phyloP scores from a whole-genome alignment of 1,140 invertebrate genomes.

The Archivesica marissinica region DNA sequence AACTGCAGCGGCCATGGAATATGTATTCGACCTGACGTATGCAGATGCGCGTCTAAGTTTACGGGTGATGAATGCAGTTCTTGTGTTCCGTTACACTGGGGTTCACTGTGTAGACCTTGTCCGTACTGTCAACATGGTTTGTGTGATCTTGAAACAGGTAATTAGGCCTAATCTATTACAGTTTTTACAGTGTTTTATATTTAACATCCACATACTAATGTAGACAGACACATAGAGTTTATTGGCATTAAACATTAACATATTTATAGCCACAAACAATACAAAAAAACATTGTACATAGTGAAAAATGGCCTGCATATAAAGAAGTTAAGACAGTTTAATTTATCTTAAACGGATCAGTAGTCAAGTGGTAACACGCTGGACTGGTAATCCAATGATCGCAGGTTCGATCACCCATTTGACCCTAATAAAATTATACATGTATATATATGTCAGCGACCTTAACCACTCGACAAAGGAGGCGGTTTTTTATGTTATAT shows the following conservation, averaged over 20 bases:
- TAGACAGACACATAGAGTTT: too few species aligned
- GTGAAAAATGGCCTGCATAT: background rate
- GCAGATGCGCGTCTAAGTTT: constrained; percentile 58
- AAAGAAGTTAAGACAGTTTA: background rate
- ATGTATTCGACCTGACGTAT: constrained; percentile 64
- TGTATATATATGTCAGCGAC: background rate
- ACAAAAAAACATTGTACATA: background rate
- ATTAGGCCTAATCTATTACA: background rate
- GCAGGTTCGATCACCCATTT: background rate
- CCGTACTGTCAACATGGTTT: constrained; percentile 56
- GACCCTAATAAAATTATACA: background rate
- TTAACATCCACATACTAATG: too few species aligned
- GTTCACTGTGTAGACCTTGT: constrained; percentile 60
- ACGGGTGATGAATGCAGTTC: constrained; percentile 56
- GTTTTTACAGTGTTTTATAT: background rate
- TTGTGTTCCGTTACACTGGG: constrained; percentile 62
- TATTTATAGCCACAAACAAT: background rate
- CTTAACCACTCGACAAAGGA: background rate
- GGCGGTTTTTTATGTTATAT: background rate
- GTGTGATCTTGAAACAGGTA: constrained; percentile 44
- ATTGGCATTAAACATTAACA: background rate
- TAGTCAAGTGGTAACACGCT: background rate
- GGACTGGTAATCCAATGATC: background rate
- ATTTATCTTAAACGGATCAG: background rate
- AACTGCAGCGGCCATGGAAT: constrained; percentile 63